These are phyloP conservation scores for Netelia fuscicornis DNA, from an alignment of 2,888 invertebrate genomes.

Conservation along the genomic window DNA sequence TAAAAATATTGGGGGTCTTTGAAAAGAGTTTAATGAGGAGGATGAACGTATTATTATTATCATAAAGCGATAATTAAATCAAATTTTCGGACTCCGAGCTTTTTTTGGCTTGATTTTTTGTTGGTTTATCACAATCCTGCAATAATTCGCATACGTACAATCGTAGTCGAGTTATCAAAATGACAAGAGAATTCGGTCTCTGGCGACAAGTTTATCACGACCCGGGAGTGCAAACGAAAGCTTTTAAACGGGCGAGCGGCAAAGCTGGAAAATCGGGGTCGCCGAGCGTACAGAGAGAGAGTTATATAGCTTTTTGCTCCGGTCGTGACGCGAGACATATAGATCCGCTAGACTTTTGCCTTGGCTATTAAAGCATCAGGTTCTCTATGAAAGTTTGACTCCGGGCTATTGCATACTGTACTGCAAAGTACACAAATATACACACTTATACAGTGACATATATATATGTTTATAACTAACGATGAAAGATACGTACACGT, in stretches of 20 bases:
- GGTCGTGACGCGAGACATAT: constrained; percentile 32
- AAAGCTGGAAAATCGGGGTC: constrained; percentile 59
- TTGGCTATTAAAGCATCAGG: constrained; percentile 45
- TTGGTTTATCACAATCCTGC: too few relatives aligned
- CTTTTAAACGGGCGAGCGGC: constrained; percentile 16
- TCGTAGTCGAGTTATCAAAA: constrained; percentile 13
- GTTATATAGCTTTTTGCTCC: constrained; percentile 36
- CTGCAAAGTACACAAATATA: not conserved
- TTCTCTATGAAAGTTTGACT: constrained; percentile 57
- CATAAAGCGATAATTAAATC: too few relatives aligned
- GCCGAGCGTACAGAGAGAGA: constrained; percentile 38
- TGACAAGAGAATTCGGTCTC: not conserved
- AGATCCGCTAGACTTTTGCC: constrained; percentile 33
- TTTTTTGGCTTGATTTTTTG: too few relatives aligned
- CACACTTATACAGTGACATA: not conserved
- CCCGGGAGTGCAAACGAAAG: not conserved
- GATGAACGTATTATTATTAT: too few relatives aligned
- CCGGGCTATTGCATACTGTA: constrained; percentile 5
- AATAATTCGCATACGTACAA: not conserved
- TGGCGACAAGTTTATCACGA: not conserved
- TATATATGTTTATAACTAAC: not conserved
- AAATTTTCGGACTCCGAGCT: too few relatives aligned
- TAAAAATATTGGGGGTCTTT: too few relatives aligned
- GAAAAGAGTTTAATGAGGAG: too few relatives aligned
- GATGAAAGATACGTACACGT: constrained; percentile 16